A percentile compares a stretch with the other conserved stretches of the same genome.
phyloP scores from a whole-genome alignment of 2,113 vertebrate genomes.

The Colius striatus region DNA sequence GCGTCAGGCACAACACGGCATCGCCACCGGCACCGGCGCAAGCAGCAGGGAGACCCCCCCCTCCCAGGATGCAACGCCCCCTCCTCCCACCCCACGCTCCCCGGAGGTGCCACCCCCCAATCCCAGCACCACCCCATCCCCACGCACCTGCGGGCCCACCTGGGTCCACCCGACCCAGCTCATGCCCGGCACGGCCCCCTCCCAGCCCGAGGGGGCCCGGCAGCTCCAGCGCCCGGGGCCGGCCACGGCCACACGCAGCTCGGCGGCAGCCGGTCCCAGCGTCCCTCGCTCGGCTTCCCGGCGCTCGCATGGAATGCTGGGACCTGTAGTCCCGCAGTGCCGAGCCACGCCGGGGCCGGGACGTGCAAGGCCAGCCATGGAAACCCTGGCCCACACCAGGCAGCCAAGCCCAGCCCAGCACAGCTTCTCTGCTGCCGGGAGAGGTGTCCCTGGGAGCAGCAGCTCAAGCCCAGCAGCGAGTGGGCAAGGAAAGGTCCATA shows the following conservation, averaged over 20 bases:
- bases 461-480: not conserved
- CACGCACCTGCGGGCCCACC: not conserved
- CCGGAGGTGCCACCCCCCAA: not conserved
- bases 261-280: not conserved
- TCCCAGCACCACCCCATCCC: not conserved
- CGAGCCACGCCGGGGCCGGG: rapidly evolving
- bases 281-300: not conserved
- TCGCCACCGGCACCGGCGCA: rapidly evolving
- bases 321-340: conserved; percentile 34
- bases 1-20: no score
- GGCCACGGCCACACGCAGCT: conserved; percentile 16
- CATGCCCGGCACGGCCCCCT: not conserved
- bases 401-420: not conserved
- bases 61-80: rapidly evolving
- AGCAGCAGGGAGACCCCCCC: rapidly evolving
- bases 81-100: no score
- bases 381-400: no score
- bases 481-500: not conserved
- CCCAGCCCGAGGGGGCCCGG: not conserved
- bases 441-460: not conserved
- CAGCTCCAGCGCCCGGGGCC: conserved; percentile 6
- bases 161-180: conserved; percentile 49
- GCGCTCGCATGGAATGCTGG: conserved; percentile 10
- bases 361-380: not conserved
- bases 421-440: not conserved